Percentiles rank a stretch among this genome's conserved stretches.
Conservation (phyloP, 2,888 invertebrate genomes). For the Aplocera efformata region DNA sequence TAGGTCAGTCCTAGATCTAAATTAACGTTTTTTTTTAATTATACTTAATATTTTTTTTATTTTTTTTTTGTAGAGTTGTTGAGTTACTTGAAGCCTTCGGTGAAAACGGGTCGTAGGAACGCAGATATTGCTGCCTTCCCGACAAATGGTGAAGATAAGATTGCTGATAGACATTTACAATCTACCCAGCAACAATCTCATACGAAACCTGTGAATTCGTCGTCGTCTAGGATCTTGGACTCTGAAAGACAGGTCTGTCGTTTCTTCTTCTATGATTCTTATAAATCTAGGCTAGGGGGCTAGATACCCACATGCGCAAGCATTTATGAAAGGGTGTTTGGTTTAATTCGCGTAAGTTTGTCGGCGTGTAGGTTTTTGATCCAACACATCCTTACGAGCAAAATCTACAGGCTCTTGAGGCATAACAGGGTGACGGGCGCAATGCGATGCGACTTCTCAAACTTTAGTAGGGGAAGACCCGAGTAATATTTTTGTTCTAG, state of each 20-base stretch:
- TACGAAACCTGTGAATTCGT: slow-evolving; percentile 24
- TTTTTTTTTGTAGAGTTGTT: slow-evolving; percentile 55
- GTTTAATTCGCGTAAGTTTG: background rate
- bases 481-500: too few relatives aligned
- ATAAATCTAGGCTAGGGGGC: background rate
- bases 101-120: slow-evolving; percentile 34
- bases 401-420: too few relatives aligned
- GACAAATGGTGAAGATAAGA: slow-evolving; percentile 14
- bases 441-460: too few relatives aligned
- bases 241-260: slow-evolving; percentile 35
- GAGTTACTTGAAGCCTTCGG: slow-evolving; percentile 50
- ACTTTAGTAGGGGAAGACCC: too few relatives aligned
- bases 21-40: slow-evolving; percentile 21
- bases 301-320: background rate
- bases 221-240: slow-evolving; percentile 42
- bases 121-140: slow-evolving; percentile 15
- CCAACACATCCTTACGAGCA: too few relatives aligned
- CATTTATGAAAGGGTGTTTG: background rate
- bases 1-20: slow-evolving; percentile 41
- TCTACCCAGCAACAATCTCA: slow-evolving; percentile 13
- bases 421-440: too few relatives aligned
- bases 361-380: too few relatives aligned
- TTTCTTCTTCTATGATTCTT: background rate
- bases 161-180: slow-evolving; percentile 5
- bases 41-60: slow-evolving; percentile 33